Base-by-base conservation (phyloP, 2,797 vertebrate species). In the Enteromius fasciolatus region DNA sequence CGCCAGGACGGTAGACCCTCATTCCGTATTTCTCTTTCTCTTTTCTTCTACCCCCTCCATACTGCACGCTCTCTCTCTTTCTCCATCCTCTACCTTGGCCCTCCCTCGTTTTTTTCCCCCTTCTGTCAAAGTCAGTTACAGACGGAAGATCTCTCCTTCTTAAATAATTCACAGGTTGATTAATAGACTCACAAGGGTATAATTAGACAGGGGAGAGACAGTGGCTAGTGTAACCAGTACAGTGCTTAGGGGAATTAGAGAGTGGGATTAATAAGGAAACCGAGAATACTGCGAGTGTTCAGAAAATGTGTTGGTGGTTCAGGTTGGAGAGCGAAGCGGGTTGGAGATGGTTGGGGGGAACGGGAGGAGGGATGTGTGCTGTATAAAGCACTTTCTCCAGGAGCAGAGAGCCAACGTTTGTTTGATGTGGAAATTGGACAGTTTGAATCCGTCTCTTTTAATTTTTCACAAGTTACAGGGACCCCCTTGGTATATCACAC, bases 361-460 rank as follows among this genome's bases (percentile, higher is more conserved):
- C 0, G 83, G 44, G 85, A 87, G 88, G 89, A 84, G 95, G 96
- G 95, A 95, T 90, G 93, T 95, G 92, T 87, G 89, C 86, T 90
- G 95, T 96, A 96, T 96, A 95, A 97, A 95, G 96, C 95, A 94
- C 96, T 95, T 95, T 97, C 97, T 96, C 95, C 96, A 96, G 96
- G 96, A 96, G 96, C 95, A 96, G 92, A 93, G 95, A 93, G 96
- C 96, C 94, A 91, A 94, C 94, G 94, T 94, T 93, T 96, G 96
- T 99, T 99, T 99, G 97, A 99, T 98, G 97, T 99, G 97, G 97
- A 99, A 99, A 99, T 99, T 98, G 98, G 97, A 97, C 97, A 98
- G 97, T 99, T 99, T 99, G 97, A 98, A 97, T 98, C 97, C 95
- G 95, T 98, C 97, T 96, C 96, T 96, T 99, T 99, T 98, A 99